These are phyloP conservation scores for Tachyglossus aculeatus DNA, from an alignment of 2,797 vertebrate species.

Conservation along the genomic window DNA sequence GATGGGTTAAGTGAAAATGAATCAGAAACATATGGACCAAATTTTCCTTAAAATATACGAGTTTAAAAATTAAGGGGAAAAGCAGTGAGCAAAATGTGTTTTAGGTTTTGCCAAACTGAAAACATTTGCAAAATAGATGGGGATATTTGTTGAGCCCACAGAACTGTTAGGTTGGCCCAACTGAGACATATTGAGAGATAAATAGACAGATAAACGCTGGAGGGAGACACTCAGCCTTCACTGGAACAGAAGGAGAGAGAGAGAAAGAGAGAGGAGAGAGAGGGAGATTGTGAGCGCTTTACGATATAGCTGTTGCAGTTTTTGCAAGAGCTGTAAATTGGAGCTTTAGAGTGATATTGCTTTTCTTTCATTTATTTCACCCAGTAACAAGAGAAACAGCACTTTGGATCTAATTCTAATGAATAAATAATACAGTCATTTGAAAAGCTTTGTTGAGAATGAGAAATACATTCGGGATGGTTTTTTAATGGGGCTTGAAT, in stretches of 20 bases:
- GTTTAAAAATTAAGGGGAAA: conserved; percentile 67
- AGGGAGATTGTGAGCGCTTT: conserved; percentile 36
- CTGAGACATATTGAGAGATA: conserved; percentile 24
- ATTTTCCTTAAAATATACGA: conserved; percentile 66
- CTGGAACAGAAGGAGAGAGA: neutral
- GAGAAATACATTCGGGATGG: conserved; percentile 33
- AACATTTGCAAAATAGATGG: conserved; percentile 39
- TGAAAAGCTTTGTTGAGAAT: conserved; percentile 51
- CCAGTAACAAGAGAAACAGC: conserved; percentile 46
- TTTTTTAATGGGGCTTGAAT: conserved; percentile 33
- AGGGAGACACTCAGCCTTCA: neutral
- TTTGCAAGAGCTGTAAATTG: conserved; percentile 44
- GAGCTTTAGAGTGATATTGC: conserved; percentile 43
- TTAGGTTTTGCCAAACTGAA: conserved; percentile 61
- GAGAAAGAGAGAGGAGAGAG: neutral
- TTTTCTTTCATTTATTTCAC: conserved; percentile 63
- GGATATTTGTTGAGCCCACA: conserved; percentile 36
- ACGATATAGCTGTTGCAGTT: neutral
- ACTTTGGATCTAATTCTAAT: conserved; percentile 45
- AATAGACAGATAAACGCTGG: neutral
- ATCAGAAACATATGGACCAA: conserved; percentile 63
- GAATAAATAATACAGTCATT: conserved; percentile 63
- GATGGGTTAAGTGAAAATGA: conserved; percentile 66
- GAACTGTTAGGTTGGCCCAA: conserved; percentile 23
- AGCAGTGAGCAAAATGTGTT: conserved; percentile 62